A percentile compares a stretch with the other conserved stretches of the same genome.
phyloP scores from a whole-genome alignment of 2,113 vertebrate genomes.

The Vulpes ferrilata region DNA sequence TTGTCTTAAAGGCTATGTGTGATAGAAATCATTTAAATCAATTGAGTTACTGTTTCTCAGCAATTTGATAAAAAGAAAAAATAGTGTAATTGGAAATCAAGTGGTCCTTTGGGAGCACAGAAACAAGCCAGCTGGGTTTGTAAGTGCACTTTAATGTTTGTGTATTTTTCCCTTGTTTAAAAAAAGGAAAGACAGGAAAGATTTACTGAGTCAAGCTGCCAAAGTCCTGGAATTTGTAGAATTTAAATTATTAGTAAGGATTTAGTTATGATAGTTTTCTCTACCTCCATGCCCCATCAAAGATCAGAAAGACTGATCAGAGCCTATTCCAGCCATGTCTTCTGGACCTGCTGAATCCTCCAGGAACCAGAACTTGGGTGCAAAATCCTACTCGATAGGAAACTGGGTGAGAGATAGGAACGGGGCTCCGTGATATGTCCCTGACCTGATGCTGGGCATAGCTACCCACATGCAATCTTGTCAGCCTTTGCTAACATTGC shows the following conservation, averaged over 20 bases:
- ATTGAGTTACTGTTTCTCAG: slow-evolving; percentile 88
- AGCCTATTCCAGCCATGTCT: not conserved
- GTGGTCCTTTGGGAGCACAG: slow-evolving; percentile 85
- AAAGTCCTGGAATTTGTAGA: slow-evolving; percentile 49
- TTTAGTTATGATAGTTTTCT: not conserved
- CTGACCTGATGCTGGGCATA: not conserved
- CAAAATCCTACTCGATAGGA: not conserved
- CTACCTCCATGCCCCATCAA: not conserved
- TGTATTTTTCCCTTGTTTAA: slow-evolving; percentile 18
- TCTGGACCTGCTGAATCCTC: not conserved
- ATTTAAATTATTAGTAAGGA: slow-evolving; percentile 34
- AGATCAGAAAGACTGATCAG: not conserved
- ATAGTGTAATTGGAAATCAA: slow-evolving; percentile 88
- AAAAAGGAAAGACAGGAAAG: not conserved
- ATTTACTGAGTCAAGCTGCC: slow-evolving; percentile 20
- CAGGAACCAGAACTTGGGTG: not conserved
- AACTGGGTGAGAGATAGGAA: not conserved
- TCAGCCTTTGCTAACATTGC: not conserved
- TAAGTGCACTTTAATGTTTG: slow-evolving; percentile 83
- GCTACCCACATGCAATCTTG: not conserved
- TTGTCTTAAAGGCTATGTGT: slow-evolving; percentile 74
- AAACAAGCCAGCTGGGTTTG: slow-evolving; percentile 85
- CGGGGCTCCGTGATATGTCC: not conserved
- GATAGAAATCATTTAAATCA: slow-evolving; percentile 88
- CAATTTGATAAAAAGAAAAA: slow-evolving; percentile 89